These are phyloP conservation scores for Ips typographus DNA, from an alignment of 1,140 invertebrate genomes.

Conservation along the genomic window DNA sequence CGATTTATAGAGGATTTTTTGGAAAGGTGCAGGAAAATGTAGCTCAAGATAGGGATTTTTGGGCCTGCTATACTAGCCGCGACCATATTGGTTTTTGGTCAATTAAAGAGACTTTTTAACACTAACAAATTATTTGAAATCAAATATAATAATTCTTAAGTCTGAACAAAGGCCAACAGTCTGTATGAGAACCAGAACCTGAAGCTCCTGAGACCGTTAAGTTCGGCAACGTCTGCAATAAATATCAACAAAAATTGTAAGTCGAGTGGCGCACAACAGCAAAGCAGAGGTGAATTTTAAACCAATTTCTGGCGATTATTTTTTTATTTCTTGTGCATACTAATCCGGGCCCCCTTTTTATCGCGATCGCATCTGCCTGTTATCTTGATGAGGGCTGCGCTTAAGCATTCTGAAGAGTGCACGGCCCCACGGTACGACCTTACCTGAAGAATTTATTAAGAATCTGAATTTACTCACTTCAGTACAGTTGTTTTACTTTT, in stretches of 20 bases:
- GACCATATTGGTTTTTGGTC: no score
- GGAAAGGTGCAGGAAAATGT: no score
- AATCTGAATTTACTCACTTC: background rate
- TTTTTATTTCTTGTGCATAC: constrained; percentile 37
- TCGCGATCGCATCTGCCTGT: constrained; percentile 23
- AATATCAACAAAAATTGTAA: constrained; percentile 32
- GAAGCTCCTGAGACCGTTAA: no score
- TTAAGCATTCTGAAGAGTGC: constrained; percentile 26
- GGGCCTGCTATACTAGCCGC: no score
- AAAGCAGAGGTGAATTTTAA: constrained; percentile 39
- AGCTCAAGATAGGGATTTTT: no score
- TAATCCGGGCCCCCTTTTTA: constrained; percentile 25
- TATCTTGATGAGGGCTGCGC: constrained; percentile 34
- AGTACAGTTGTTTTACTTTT: no score
- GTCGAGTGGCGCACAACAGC: constrained; percentile 20
- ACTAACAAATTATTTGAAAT: no score
- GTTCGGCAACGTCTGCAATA: constrained; percentile 10
- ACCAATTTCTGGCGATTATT: constrained; percentile 35
- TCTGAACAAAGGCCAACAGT: no score
- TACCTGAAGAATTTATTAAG: constrained; percentile 22
- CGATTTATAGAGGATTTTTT: no score
- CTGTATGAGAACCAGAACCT: no score
- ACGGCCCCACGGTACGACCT: constrained; percentile 3
- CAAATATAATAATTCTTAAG: no score
- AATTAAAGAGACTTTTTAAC: no score